Percentiles rank a stretch among this genome's conserved stretches.
phyloP scores from a whole-genome alignment of 2,797 vertebrate genomes.

The Bradypus variegatus region DNA sequence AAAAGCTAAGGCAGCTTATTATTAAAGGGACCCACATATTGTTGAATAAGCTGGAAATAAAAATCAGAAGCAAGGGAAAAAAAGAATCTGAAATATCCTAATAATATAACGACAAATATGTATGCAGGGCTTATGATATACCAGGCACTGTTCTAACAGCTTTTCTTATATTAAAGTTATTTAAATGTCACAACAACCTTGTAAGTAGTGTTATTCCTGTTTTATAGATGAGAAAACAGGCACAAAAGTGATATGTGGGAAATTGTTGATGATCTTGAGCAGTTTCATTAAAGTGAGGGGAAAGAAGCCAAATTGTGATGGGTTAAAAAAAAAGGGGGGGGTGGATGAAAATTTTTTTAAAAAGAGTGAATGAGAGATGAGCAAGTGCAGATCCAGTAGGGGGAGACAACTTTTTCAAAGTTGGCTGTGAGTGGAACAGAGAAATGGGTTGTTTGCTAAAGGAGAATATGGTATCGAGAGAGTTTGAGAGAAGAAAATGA shows the following conservation, averaged over 20 bases:
- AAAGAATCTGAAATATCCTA: not conserved
- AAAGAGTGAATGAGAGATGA: not conserved
- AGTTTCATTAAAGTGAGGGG: conserved; percentile 16
- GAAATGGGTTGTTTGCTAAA: not conserved
- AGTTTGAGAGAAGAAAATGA: not conserved
- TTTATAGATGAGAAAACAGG: conserved; percentile 4
- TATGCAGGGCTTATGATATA: not conserved
- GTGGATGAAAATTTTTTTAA: not conserved
- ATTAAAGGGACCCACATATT: not conserved
- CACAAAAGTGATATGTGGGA: not conserved
- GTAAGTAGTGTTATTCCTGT: not conserved
- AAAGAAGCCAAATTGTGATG: not conserved
- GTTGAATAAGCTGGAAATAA: conserved; percentile 2
- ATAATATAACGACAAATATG: not conserved
- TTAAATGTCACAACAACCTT: not conserved
- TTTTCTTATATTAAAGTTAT: not conserved
- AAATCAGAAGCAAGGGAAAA: not conserved
- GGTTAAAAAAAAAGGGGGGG: not conserved
- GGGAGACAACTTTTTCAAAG: not conserved
- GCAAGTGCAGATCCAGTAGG: not conserved
- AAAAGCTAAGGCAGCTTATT: conserved; percentile 5
- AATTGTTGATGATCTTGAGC: not conserved
- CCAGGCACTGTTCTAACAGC: not conserved
- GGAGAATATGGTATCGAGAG: not conserved
- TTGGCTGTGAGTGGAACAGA: not conserved